Conservation (phyloP, 1,140 invertebrate genomes). For the Limonius californicus region DNA sequence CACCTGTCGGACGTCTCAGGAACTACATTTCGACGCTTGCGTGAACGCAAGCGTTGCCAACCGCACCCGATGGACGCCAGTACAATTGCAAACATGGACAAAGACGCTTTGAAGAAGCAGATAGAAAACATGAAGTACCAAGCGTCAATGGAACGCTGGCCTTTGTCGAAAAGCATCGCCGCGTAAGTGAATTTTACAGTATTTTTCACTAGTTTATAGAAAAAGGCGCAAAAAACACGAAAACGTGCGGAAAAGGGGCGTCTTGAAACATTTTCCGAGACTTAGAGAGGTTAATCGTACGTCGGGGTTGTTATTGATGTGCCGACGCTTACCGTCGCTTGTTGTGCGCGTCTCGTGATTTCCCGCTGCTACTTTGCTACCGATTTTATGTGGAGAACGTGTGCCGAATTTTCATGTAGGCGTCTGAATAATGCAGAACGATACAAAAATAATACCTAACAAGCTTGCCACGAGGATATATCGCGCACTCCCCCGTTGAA, state of each 20-base stretch:
- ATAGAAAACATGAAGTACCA: conserved; percentile 97
- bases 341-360: background rate
- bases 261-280: no score
- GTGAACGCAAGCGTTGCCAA: conserved; percentile 36
- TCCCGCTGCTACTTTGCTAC: background rate
- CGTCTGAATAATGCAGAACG: no score
- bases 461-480: no score
- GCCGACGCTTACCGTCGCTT: background rate
- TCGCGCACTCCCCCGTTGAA: no score
- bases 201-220: background rate
- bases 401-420: no score
- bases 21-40: conserved; percentile 37
- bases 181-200: conserved; percentile 71
- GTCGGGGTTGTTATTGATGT: background rate
- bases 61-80: conserved; percentile 57
- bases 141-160: conserved; percentile 93
- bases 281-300: no score
- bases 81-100: conserved; percentile 91
- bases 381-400: background rate
- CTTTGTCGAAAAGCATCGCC: conserved; percentile 87
- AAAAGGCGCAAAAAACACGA: no score
- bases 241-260: background rate
- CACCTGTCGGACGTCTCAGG: background rate
- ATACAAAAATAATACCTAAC: no score
- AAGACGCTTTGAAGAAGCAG: conserved; percentile 94